These are phyloP conservation scores for Heliconius melpomene DNA, from an alignment of 1,140 invertebrate genomes.

Conservation along the genomic window DNA sequence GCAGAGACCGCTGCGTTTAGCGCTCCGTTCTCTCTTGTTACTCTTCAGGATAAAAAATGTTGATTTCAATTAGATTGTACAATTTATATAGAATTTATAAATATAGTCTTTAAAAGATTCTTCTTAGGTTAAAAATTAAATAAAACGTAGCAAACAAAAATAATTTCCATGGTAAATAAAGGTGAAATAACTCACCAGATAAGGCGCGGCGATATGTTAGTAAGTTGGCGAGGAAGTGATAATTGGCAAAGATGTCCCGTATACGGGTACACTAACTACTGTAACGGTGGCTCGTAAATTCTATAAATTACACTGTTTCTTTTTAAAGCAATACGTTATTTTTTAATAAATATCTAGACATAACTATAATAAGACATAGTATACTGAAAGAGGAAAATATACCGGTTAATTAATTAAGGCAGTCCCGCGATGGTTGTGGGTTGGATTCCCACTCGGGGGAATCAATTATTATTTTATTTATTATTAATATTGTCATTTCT, in stretches of 20 bases:
- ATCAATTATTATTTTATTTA: too few species aligned
- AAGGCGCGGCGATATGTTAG: neutral
- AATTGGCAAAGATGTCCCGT: constrained; percentile 23
- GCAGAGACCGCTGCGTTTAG: too few species aligned
- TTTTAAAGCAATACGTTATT: too few species aligned
- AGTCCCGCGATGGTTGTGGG: too few species aligned
- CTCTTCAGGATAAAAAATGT: too few species aligned
- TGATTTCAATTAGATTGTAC: too few species aligned
- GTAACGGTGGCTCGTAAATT: constrained; percentile 1
- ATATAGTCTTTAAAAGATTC: too few species aligned
- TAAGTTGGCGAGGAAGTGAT: constrained; percentile 18
- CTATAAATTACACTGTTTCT: constrained; percentile 1
- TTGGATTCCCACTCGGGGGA: too few species aligned
- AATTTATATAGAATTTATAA: too few species aligned
- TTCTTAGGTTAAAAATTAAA: neutral
- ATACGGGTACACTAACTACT: constrained; percentile 16
- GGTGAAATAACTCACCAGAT: constrained; percentile 2
- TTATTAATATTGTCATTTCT: too few species aligned
- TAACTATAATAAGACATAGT: neutral
- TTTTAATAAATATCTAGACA: neutral
- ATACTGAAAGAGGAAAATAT: neutral
- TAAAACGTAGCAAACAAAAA: neutral
- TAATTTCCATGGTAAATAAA: constrained; percentile 1
- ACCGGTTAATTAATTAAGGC: too few species aligned
- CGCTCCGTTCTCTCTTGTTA: too few species aligned